These are phyloP conservation scores for Psilopsiagon aymara DNA, from an alignment of 2,113 vertebrate species.

Conservation along the genomic window DNA sequence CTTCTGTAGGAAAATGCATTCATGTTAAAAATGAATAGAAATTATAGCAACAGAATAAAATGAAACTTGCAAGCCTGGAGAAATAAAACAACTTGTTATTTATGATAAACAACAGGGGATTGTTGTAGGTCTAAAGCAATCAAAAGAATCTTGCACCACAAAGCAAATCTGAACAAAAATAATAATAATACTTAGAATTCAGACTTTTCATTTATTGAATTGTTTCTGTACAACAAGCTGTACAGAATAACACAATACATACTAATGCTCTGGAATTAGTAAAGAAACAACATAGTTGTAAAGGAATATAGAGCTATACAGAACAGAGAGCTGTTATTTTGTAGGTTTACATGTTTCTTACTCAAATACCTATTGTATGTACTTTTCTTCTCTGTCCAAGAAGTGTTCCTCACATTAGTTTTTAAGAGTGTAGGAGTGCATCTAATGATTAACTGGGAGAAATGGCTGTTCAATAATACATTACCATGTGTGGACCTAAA, in stretches of 20 bases:
- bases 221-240: conserved; percentile 68
- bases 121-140: conserved; percentile 56
- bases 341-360: background rate
- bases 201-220: conserved; percentile 57
- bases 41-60: conserved; percentile 72
- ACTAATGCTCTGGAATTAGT: conserved; percentile 58
- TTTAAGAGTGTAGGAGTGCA: conserved; percentile 39
- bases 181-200: conserved; percentile 64
- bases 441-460: conserved; percentile 48
- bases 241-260: conserved; percentile 61
- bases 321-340: conserved; percentile 33
- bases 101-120: conserved; percentile 66
- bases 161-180: conserved; percentile 58
- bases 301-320: conserved; percentile 27
- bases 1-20: conserved; percentile 60
- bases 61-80: conserved; percentile 64
- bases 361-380: conserved; percentile 10
- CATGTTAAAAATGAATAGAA: conserved; percentile 69
- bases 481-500: conserved; percentile 34
- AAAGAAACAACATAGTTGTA: conserved; percentile 36
- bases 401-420: background rate
- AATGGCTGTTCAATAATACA: conserved; percentile 36
- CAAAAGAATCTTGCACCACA: conserved; percentile 59
- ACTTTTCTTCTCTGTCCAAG: conserved; percentile 29
- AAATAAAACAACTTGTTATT: conserved; percentile 72